Evolutionary conservation across 2,888 invertebrate species (phyloP).

Genomic region (Dynastes tityus): DNA sequence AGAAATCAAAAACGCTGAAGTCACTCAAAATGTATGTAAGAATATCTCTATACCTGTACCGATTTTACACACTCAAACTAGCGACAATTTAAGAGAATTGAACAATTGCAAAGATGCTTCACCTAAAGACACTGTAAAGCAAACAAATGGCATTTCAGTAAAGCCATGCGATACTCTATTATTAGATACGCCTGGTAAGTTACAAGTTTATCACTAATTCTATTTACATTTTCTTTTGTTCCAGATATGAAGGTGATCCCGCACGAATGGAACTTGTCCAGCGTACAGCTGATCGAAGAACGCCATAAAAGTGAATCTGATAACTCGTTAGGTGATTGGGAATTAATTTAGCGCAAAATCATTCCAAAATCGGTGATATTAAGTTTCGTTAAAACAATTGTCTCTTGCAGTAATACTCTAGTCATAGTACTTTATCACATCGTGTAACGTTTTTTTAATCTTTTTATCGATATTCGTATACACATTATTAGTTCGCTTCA

Average conservation of each 20-base stretch:
- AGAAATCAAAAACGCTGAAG: conserved; percentile 7
- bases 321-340: conserved; percentile 67
- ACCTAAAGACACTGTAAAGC: conserved; percentile 6
- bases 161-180: conserved; percentile 7
- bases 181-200: conserved; percentile 47
- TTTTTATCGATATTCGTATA: conserved; percentile 27
- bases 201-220: conserved; percentile 1
- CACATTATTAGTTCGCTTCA: conserved; percentile 6
- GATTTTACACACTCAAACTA: background rate
- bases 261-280: conserved; percentile 74
- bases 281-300: conserved; percentile 66
- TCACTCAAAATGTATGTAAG: conserved; percentile 3
- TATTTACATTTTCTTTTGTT: conserved; percentile 22
- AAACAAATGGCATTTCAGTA: conserved; percentile 8
- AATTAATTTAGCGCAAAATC: conserved; percentile 61
- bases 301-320: conserved; percentile 61
- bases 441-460: conserved; percentile 24
- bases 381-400: conserved; percentile 8
- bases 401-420: conserved; percentile 32
- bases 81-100: conserved; percentile 9
- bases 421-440: conserved; percentile 32
- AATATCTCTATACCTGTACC: conserved; percentile 20
- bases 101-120: background rate
- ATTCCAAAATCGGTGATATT: conserved; percentile 35
- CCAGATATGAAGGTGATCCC: conserved; percentile 41